These are phyloP conservation scores for Oceanites oceanicus DNA, from an alignment of 2,113 vertebrate species.

Conservation along the genomic window DNA sequence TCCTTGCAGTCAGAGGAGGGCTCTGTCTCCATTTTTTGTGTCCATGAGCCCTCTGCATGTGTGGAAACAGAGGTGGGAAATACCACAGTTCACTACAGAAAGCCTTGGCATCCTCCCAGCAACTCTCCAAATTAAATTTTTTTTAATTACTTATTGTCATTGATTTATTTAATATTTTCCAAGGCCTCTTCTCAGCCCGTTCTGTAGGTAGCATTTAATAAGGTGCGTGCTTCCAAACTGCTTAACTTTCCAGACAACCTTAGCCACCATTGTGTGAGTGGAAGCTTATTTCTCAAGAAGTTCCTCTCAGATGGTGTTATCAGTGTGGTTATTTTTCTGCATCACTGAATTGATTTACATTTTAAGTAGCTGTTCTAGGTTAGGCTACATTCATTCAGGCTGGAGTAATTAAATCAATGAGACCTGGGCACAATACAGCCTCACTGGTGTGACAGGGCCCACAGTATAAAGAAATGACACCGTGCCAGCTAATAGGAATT, in stretches of 20 bases:
- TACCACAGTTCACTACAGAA: not conserved
- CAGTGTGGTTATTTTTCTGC: constrained; percentile 85
- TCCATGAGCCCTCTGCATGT: not conserved
- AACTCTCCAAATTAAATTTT: not conserved
- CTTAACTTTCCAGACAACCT: constrained; percentile 64
- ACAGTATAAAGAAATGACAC: constrained; percentile 71
- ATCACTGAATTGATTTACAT: constrained; percentile 87
- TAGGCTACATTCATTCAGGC: constrained; percentile 79
- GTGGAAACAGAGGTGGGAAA: not conserved
- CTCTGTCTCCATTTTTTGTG: not conserved
- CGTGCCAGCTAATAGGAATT: constrained; percentile 62
- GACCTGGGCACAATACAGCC: constrained; percentile 76
- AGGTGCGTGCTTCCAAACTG: constrained; percentile 69
- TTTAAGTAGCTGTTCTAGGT: constrained; percentile 81
- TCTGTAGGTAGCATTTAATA: constrained; percentile 32
- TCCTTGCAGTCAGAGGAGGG: not conserved
- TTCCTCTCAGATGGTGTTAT: constrained; percentile 75
- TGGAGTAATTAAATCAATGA: constrained; percentile 87
- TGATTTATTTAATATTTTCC: constrained; percentile 38
- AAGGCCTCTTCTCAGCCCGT: not conserved
- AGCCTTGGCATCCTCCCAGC: not conserved
- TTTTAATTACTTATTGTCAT: not conserved
- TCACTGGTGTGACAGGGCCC: constrained; percentile 74
- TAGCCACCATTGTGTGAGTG: constrained; percentile 74
- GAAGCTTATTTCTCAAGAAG: constrained; percentile 75